Conservation (phyloP, 64 coral and sea anemone species). For the Acropora yongei region DNA sequence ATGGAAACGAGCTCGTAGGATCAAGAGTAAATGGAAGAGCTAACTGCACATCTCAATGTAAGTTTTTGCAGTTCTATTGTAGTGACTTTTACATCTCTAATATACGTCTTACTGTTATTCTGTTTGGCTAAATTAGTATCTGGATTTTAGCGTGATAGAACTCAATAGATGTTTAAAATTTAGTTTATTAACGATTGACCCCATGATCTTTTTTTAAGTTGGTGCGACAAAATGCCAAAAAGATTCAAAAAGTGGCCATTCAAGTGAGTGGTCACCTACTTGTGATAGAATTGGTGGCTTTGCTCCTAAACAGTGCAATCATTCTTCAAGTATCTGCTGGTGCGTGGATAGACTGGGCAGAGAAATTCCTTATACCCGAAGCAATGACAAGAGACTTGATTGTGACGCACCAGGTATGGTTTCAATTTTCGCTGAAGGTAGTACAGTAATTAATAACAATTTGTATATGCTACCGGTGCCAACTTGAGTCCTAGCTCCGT, state of each 20-base stretch:
- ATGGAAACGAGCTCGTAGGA: slow-evolving; percentile 37
- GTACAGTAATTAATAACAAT: no score
- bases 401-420: slow-evolving; percentile 58
- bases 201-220: neutral
- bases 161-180: neutral
- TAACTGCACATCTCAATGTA: slow-evolving; percentile 22
- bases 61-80: neutral
- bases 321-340: slow-evolving; percentile 49
- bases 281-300: slow-evolving; percentile 34
- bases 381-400: neutral
- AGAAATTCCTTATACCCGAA: slow-evolving; percentile 59
- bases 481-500: no score
- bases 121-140: no score
- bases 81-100: no score
- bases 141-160: neutral
- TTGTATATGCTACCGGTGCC: no score
- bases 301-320: slow-evolving; percentile 39
- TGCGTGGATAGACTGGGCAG: slow-evolving; percentile 66
- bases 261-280: neutral
- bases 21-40: slow-evolving; percentile 28
- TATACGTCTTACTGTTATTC: no score
- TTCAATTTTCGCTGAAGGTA: no score
- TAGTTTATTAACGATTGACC: no score
- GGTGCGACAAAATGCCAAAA: slow-evolving; percentile 24
- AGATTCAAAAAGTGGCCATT: neutral